Evolutionary conservation across 2,888 invertebrate species (phyloP).

Genomic region (Ochropleura leucogaster): DNA sequence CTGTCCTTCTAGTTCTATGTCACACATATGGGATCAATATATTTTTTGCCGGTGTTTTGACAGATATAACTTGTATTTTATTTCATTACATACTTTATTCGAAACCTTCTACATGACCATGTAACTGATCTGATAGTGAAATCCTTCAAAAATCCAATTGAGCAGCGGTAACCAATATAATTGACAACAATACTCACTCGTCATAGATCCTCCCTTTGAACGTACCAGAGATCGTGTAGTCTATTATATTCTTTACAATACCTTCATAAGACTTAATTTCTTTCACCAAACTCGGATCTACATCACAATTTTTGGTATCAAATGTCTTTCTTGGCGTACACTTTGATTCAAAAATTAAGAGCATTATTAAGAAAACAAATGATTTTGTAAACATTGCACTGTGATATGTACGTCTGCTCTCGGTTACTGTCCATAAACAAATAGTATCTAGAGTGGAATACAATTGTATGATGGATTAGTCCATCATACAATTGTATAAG

Average conservation of each 20-base stretch:
- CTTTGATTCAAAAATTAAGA: slow-evolving; percentile 38
- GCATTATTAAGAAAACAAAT: slow-evolving; percentile 2
- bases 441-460: slow-evolving; percentile 21
- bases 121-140: neutral
- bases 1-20: neutral
- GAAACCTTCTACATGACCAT: neutral
- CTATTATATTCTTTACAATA: slow-evolving; percentile 88
- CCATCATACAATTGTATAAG: neutral
- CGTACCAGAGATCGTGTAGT: slow-evolving; percentile 84
- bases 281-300: slow-evolving; percentile 72
- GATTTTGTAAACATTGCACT: slow-evolving; percentile 39
- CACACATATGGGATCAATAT: neutral
- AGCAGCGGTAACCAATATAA: slow-evolving; percentile 23
- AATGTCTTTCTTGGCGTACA: slow-evolving; percentile 25
- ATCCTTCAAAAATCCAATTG: slow-evolving; percentile 25
- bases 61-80: neutral
- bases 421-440: slow-evolving; percentile 33
- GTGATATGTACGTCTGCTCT: slow-evolving; percentile 33
- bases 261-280: slow-evolving; percentile 91
- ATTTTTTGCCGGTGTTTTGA: neutral
- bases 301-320: slow-evolving; percentile 68
- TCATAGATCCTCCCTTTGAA: slow-evolving; percentile 91
- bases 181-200: slow-evolving; percentile 80
- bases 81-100: neutral
- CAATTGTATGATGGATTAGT: slow-evolving; percentile 19